Conservation (phyloP, 2,888 invertebrate species). For the Sericinus montela region DNA sequence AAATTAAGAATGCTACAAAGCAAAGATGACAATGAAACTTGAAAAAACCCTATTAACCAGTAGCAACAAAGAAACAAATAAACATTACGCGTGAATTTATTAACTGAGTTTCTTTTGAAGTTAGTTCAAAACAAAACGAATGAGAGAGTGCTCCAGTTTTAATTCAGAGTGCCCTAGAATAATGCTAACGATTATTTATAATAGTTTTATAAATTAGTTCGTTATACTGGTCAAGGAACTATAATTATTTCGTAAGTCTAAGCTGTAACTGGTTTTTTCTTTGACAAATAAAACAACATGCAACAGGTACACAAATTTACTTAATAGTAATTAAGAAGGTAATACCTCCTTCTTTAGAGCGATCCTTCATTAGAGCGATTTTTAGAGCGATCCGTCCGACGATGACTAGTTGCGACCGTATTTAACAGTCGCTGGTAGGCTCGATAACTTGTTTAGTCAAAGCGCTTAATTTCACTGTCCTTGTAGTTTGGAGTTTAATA, state of each 20-base stretch:
- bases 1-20: background rate
- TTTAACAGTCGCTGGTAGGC: no score
- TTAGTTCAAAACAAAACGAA: conserved; percentile 39
- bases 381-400: no score
- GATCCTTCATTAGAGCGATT: no score
- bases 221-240: conserved; percentile 24
- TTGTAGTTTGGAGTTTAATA: no score
- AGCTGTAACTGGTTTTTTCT: conserved; percentile 11
- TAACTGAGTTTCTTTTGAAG: conserved; percentile 30
- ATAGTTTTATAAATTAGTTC: conserved; percentile 13
- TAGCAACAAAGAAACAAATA: conserved; percentile 25
- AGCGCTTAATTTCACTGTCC: no score
- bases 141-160: background rate
- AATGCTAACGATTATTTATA: no score
- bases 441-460: no score
- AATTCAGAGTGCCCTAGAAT: conserved; percentile 15
- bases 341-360: no score
- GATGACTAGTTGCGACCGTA: no score
- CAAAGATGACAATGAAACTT: background rate
- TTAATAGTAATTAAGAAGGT: background rate
- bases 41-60: conserved; percentile 3
- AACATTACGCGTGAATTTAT: conserved; percentile 31
- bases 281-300: background rate
- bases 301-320: background rate
- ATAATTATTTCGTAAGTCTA: conserved; percentile 9